phyloP scores from a whole-genome alignment of 2,797 vertebrate species.

The Calcarius lapponicus region DNA sequence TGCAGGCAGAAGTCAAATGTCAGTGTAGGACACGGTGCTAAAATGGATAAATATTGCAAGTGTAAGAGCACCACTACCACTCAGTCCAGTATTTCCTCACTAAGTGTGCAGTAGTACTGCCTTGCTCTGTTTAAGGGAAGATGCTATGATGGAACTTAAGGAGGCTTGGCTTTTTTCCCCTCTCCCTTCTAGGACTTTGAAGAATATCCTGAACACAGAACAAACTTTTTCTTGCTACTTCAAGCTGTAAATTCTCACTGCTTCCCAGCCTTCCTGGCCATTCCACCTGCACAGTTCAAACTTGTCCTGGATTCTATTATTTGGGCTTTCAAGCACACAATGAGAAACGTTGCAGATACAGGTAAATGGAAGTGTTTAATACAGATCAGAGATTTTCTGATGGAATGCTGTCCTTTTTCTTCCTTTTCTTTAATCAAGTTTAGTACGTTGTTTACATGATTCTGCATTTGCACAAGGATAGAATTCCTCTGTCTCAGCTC shows the following conservation, averaged over 20 bases:
- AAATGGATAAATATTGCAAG: background rate
- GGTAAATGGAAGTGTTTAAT: conserved; percentile 74
- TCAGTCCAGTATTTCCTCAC: background rate
- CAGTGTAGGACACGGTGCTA: background rate
- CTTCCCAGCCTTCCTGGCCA: conserved; percentile 97
- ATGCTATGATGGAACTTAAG: background rate
- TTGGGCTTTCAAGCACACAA: conserved; percentile 99
- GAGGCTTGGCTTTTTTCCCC: background rate
- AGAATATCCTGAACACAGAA: conserved; percentile 97
- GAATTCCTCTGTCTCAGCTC: background rate
- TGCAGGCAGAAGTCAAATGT: background rate
- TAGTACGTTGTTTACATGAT: background rate
- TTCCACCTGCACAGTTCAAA: conserved; percentile 97
- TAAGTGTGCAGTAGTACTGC: background rate
- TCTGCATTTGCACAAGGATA: background rate
- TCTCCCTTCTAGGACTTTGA: conserved; percentile 88
- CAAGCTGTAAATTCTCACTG: conserved; percentile 99
- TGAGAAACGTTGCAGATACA: conserved; percentile 99
- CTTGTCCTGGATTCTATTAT: conserved; percentile 99
- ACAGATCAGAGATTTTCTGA: background rate
- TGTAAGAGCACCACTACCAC: background rate
- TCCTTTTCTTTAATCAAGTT: background rate
- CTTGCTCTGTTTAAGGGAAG: background rate
- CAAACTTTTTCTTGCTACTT: conserved; percentile 97
- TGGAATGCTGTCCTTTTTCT: background rate